phyloP scores from a whole-genome alignment of 2,888 invertebrate species.

The Synergus gifuensis region DNA sequence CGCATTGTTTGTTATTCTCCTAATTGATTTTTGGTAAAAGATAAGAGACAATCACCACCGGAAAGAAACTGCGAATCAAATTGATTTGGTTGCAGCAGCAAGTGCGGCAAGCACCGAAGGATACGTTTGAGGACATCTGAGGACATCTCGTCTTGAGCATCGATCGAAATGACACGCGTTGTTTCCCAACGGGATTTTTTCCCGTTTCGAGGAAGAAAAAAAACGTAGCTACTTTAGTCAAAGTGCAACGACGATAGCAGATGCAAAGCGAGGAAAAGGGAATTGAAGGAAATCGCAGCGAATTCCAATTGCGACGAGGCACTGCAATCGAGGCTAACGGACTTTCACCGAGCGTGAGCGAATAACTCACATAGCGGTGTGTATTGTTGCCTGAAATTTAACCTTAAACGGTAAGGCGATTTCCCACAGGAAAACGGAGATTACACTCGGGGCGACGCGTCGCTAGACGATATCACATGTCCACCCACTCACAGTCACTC shows the following conservation, averaged over 20 bases:
- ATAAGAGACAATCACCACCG: conserved; percentile 18
- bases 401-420: conserved; percentile 10
- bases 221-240: conserved; percentile 5
- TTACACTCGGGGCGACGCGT: not conserved
- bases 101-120: conserved; percentile 35
- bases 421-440: not conserved
- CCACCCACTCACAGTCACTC: conserved; percentile 11
- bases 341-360: conserved; percentile 19
- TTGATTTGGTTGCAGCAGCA: not conserved
- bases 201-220: not conserved
- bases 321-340: conserved; percentile 9
- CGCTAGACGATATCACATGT: conserved; percentile 1
- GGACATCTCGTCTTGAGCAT: not conserved
- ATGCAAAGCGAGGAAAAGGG: not conserved
- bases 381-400: conserved; percentile 28
- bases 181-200: not conserved
- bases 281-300: conserved; percentile 3
- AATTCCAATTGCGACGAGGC: conserved; percentile 10
- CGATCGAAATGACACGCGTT: conserved; percentile 10
- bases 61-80: not conserved
- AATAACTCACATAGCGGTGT: not conserved
- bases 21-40: conserved; percentile 11
- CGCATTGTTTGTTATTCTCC: conserved; percentile 16
- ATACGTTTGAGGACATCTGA: conserved; percentile 25
- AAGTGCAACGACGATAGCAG: not conserved